Base-by-base conservation (phyloP, 2,797 vertebrate species). In the Austrolebias charrua region DNA sequence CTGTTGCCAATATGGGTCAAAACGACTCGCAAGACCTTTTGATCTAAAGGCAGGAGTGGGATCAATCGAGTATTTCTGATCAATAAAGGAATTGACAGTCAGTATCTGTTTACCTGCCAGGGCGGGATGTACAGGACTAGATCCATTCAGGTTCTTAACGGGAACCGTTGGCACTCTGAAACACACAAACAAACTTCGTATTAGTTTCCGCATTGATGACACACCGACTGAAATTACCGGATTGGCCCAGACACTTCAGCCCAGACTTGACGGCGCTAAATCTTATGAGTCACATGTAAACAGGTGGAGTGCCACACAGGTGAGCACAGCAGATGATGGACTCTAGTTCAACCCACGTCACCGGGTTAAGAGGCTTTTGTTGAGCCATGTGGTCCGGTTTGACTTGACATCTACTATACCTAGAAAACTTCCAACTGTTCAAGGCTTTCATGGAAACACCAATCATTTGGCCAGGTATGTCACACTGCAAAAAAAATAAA, bases 81-180 rank as follows among this genome's bases (percentile, higher is more conserved):
- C 2, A 1, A 19, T 16, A 13, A 7, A n/a, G 5, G 13, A 45
- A n/a, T 1, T 2, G 6, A 9, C 1, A 18, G 35, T 35, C 15
- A 16, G 16, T 45, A n/a, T 46, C 45, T 53, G 5, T 86, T 92
- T 88, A 98, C 97, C 97, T 90, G 97, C 97, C 71, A 98, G 87
- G 0, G 97, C 97, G 31, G 97, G 97, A 61, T 95, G 95, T 19
- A 99, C 95, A 0, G 95, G 97, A 71, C 97, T 98, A n/a, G 96
- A 96, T 56, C 97, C 96, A 45, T 95, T 97, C 58, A 98, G 92
- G 86, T 98, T 99, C 89, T 98, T 98, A 68, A 99, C 96, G 0
- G 97, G 96, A 72, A 99, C 95, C 0, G 96, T 96, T 61, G 97
- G 96, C 56, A 98, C 96, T 79, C 97, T 99, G 85, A 13, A 61